Base-by-base conservation (phyloP, 2,888 invertebrate genomes). In the Cephus nigrinus region DNA sequence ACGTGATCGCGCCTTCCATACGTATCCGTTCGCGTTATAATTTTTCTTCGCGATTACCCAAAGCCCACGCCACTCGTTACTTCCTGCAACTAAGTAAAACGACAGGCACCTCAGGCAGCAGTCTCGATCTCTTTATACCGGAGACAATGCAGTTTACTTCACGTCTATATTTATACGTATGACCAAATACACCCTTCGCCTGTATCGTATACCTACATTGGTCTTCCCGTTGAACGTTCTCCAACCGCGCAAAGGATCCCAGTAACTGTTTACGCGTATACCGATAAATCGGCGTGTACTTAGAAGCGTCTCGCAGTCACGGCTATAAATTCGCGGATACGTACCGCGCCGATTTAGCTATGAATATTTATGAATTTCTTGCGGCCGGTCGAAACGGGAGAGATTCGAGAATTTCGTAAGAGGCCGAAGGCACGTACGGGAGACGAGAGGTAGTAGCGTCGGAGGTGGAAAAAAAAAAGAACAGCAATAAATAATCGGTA, bases 301-400 rank as follows among this genome's bases (percentile, higher is more conserved):
- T 84, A 83, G 83, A 87, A 80, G 82, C 84, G 87, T 86, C 86
- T 83, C 83, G 74, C 84, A 86, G 83, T 86, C 86, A 82, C 80
- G 84, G 80, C 79, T 80, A 84, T 84, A 84, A 82, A 86, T 87
- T 87, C 71, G 71, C 71, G 83, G 78, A 32, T 5, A 31, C 71
- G 12, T 23, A 71, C 71, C 31, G 82, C 82, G 84, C 82, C 80
- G 81, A 84, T 82, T 83, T 79, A 78, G 83, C 80, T 84, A 85
- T 87, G 87, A 85, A 87, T 87, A 87, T 87, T 87, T 87, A 87
- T 86, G 88, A 84, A 76, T 40, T 36, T 68, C 32, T 31, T 68
- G 32, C 74, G 76, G 23, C 9, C 23, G 23, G 15, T 69, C 33
- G 75, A 69, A 72, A 73, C 69, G 76, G 9, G 32, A 33, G 82